Base-by-base conservation (phyloP, 2,113 vertebrate species). In the Climacteris rufus region DNA sequence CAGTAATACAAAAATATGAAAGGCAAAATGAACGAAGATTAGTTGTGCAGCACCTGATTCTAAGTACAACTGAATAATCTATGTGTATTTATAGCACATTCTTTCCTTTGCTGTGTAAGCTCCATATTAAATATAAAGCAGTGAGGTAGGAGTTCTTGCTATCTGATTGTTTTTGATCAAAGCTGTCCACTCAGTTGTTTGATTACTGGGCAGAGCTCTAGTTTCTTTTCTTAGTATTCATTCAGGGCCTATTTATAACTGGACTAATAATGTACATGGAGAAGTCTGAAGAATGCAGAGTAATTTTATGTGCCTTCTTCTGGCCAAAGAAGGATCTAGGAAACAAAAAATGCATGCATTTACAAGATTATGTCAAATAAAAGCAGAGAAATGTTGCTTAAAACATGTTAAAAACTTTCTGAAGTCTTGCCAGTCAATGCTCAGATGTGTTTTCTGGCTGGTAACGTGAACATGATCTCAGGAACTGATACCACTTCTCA, bases 391-490 rank as follows among this genome's bases (percentile, higher is more conserved):
- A 68, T 91, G 53, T 80, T 94, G 50, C 70, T 93, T 94, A 93
- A 91, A 94, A 89, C n/a, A 70, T 54, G 65, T 60, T 50, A 66
- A 74, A 93, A 83, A 21, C 39, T 68, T 80, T 89, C 52, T 90
- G 87, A 95, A 95, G 91, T 65, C 60, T 91, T 97, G 85, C 88
- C 88, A 85, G 24, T 88, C 63, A 50, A 16, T 69, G 66, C 93
- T 96, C 61, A 78, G 54, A 88, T 94, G 83, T 87, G 84, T 90
- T 68, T 91, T 93, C 70, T 95, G 86, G 35, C 92, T 90, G 69
- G 31, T 80, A 10, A 71, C 86, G 78, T 56, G 94, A 96, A 82
- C 44, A 44, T 79, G 91, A 95, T 96, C 87, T 86, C 65, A 69
- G 85, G 84, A 94, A 63, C 54, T 86, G 83, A 95, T 93, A 83